Conservation (phyloP, 2,888 invertebrate species). For the Syrista parreyssii region DNA sequence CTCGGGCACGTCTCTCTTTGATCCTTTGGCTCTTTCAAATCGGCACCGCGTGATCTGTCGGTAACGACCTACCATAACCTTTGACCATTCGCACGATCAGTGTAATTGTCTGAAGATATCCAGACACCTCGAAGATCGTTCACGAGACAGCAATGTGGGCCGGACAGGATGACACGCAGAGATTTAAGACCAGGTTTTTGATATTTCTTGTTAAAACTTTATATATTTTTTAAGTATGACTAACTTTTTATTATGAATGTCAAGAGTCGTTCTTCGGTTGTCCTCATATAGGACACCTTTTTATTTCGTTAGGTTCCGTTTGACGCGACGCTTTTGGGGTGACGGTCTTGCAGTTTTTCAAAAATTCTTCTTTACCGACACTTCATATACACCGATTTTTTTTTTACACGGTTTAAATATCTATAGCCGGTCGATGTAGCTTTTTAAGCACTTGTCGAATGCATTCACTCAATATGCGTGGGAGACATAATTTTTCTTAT, state of each 20-base stretch:
- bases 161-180: slow-evolving; percentile 59
- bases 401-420: neutral
- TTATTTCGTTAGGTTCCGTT: neutral
- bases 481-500: neutral
- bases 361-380: neutral
- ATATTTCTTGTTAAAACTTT: neutral
- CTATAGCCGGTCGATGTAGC: neutral
- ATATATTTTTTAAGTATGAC: neutral
- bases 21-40: neutral
- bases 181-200: slow-evolving; percentile 59
- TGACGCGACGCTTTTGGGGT: neutral
- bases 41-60: neutral
- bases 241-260: neutral
- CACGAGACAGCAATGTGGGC: slow-evolving; percentile 50
- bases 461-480: neutral
- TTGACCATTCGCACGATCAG: neutral
- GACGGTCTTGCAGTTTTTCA: neutral
- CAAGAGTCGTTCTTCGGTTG: neutral
- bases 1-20: neutral
- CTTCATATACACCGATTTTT: neutral
- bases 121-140: neutral
- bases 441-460: neutral
- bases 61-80: neutral
- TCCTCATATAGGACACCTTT: neutral
- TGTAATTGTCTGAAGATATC: neutral